These are phyloP conservation scores for Vimba vimba DNA, from an alignment of 2,113 vertebrate species.

Conservation along the genomic window DNA sequence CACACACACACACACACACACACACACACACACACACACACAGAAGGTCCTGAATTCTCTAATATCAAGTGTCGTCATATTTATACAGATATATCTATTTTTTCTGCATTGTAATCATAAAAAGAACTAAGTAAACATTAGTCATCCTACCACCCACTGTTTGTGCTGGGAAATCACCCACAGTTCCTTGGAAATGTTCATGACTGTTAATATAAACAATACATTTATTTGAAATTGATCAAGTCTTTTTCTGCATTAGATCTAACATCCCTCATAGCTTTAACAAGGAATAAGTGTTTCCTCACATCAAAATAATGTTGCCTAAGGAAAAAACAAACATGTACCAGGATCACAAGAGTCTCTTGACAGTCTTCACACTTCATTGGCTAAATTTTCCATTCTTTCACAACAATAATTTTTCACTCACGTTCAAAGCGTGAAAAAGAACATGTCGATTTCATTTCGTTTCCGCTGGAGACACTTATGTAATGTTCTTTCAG, in stretches of 20 bases:
- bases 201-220: slow-evolving; percentile 5
- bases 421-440: neutral
- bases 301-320: neutral
- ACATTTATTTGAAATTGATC: neutral
- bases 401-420: neutral
- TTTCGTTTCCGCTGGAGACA: slow-evolving; percentile 15
- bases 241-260: neutral
- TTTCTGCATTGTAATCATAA: slow-evolving; percentile 6
- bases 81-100: neutral
- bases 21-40: too few species aligned
- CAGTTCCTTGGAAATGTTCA: neutral
- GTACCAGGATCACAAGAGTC: slow-evolving; percentile 1
- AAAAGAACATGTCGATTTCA: slow-evolving; percentile 36
- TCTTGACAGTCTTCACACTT: neutral
- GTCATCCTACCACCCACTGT: slow-evolving; percentile 21
- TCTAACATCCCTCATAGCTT: neutral
- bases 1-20: too few species aligned
- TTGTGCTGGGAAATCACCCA: neutral
- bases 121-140: neutral
- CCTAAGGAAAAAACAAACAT: neutral
- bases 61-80: neutral
- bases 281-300: neutral
- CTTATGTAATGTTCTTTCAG: slow-evolving; percentile 27
- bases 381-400: neutral
- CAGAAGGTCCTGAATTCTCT: neutral